Conservation (phyloP, 2,797 vertebrate species). For the Dermochelys coriacea region DNA sequence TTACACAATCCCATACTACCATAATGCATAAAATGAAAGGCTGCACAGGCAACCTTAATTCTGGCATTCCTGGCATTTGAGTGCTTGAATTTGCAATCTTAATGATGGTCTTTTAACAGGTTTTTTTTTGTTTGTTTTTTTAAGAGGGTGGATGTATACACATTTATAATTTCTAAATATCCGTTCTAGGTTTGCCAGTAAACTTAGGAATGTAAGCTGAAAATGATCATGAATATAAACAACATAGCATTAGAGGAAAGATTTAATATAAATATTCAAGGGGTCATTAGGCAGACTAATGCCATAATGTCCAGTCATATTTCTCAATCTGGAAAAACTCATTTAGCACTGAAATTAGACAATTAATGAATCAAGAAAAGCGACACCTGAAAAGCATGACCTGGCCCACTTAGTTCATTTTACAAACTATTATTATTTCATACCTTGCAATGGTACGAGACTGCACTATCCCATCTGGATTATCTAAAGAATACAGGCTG, state of each 20-base stretch:
- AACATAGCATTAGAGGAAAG: neutral
- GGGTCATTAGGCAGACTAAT: neutral
- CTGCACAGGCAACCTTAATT: neutral
- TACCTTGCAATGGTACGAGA: neutral
- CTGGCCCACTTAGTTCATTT: slow-evolving; percentile 21
- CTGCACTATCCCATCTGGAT: neutral
- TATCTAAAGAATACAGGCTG: neutral
- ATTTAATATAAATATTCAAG: neutral
- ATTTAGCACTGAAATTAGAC: slow-evolving; percentile 24
- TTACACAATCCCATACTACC: neutral
- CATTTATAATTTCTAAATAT: neutral
- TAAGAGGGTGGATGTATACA: neutral
- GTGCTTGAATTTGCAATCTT: neutral
- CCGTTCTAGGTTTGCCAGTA: neutral
- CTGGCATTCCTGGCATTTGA: neutral
- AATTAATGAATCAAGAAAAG: slow-evolving; percentile 18
- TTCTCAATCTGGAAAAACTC: neutral
- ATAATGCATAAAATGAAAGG: neutral
- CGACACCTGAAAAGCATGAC: slow-evolving; percentile 5
- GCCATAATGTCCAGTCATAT: accelerated
- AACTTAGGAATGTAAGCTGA: neutral
- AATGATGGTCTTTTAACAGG: accelerated
- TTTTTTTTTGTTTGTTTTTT: neutral
- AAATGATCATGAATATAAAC: neutral
- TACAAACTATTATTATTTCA: neutral